Evolutionary conservation across 2,797 vertebrate species (phyloP).

Genomic region (Sylvilagus floridanus): DNA sequence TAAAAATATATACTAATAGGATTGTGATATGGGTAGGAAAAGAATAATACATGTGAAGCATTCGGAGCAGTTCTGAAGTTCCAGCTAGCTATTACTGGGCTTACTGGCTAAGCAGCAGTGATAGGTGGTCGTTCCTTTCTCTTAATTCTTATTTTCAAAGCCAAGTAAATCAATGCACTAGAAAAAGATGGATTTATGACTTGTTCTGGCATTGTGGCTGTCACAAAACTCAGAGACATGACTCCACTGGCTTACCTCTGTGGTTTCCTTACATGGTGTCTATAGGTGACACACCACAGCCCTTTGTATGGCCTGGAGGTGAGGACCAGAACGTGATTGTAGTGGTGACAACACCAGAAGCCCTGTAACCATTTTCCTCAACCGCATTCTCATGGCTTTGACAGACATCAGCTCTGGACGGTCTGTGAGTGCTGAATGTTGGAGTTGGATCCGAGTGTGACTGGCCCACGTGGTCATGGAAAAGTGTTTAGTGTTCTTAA

Average conservation of each 20-base stretch:
- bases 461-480: accelerated
- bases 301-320: neutral
- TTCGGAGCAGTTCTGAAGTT: neutral
- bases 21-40: neutral
- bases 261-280: conserved; percentile 62
- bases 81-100: neutral
- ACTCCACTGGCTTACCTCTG: conserved; percentile 50
- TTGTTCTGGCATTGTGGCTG: conserved; percentile 46
- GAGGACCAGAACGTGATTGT: conserved; percentile 51
- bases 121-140: neutral
- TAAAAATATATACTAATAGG: neutral
- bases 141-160: conserved; percentile 54
- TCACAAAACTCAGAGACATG: conserved; percentile 5
- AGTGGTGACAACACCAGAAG: conserved; percentile 69
- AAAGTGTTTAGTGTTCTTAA: neutral
- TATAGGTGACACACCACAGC: conserved; percentile 60
- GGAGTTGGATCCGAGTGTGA: neutral
- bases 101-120: neutral
- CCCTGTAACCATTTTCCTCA: conserved; percentile 68
- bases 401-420: conserved; percentile 5
- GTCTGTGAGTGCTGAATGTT: neutral
- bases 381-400: conserved; percentile 65
- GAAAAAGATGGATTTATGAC: conserved; percentile 33
- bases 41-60: neutral
- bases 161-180: conserved; percentile 21